Evolutionary conservation across 2,888 invertebrate genomes (phyloP).

Genomic region (Laspeyria flexula): DNA sequence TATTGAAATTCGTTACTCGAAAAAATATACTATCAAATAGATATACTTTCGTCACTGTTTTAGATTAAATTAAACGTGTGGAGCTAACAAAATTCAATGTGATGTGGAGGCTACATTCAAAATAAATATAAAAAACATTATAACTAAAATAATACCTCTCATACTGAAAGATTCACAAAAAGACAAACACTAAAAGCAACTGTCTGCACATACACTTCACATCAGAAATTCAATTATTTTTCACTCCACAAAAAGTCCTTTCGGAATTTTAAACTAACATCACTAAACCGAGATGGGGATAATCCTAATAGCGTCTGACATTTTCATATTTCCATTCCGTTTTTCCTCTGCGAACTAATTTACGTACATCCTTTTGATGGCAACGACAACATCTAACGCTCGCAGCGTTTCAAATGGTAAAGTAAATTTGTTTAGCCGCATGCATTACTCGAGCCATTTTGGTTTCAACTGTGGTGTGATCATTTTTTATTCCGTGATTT

Average conservation of each 20-base stretch:
- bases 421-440: constrained; percentile 48
- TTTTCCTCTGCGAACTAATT: constrained; percentile 42
- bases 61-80: too few species aligned
- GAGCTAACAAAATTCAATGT: too few species aligned
- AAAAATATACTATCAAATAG: too few species aligned
- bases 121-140: too few species aligned
- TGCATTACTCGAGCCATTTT: constrained; percentile 51
- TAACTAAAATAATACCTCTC: too few species aligned
- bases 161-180: neutral
- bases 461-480: constrained; percentile 28
- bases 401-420: constrained; percentile 37
- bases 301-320: constrained; percentile 40
- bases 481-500: constrained; percentile 16
- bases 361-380: constrained; percentile 43
- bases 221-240: constrained; percentile 30
- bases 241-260: constrained; percentile 17
- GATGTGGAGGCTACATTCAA: too few species aligned
- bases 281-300: constrained; percentile 35
- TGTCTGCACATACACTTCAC: constrained; percentile 4
- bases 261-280: constrained; percentile 37
- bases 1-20: too few species aligned
- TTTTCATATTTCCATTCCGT: constrained; percentile 43
- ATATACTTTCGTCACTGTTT: too few species aligned
- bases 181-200: constrained; percentile 6
- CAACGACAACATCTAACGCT: constrained; percentile 29